Base-by-base conservation (phyloP, 2,888 invertebrate genomes). In the Acholoe squamosa region DNA sequence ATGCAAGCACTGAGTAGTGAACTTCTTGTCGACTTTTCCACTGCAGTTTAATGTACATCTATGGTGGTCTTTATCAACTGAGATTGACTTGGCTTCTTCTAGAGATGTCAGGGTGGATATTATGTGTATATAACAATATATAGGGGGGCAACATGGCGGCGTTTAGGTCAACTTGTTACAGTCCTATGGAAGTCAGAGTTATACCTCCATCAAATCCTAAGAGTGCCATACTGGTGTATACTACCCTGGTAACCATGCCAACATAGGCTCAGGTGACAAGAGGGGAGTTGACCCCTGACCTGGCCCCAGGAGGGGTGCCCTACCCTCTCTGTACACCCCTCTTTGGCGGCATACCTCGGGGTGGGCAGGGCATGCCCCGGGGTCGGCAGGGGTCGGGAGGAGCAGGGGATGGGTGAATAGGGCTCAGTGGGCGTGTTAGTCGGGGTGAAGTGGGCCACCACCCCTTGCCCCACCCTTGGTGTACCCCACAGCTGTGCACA, bases 361-460 rank as follows among this genome's bases (percentile, higher is more conserved):
- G 16, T 25, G 84, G 16, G 43, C 0, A 12, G 34, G 84, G 0
- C 34, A 10, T 10, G 10, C 25, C 16, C 31, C n/a, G 80, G 10
- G 80, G 80, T 28, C 31, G 80, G 80, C 31, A 12, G 31, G 22
- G 43, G 84, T 34, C 1, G 5, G n/a, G 51, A 7, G 16, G 16
- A 34, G 16, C 22, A 10, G 43, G 34, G 84, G 0, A 31, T n/a
- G 84, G 43, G 16, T 84, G 33, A 84, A 84, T 84, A 43, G 84
- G 34, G 1, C n/a, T 84, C 28, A 34, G 84, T 22, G 43, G 84
- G 84, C 84, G 43, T n/a, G 34, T 19, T 28, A 28, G 77, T 43
- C 31, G 28, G 77, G 77, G 77, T 77, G 77, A 77, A 77, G 77
- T 77, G 77, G 77, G 77, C 16, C 19, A 1, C 31, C 77, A n/a